Conservation (phyloP, 2,113 vertebrate genomes). For the Hassar affinis region DNA sequence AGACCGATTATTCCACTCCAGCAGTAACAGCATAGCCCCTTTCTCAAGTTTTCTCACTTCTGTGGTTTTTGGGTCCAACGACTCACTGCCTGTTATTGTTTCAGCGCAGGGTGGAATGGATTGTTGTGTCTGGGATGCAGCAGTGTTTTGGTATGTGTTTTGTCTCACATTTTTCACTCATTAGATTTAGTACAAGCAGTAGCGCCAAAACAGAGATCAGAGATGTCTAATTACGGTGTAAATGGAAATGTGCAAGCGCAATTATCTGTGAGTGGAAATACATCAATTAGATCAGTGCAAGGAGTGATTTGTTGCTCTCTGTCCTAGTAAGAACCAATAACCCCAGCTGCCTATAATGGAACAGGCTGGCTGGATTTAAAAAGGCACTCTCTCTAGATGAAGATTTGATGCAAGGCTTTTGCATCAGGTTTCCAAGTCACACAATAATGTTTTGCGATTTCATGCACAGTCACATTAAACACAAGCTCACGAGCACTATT, state of each 20-base stretch:
- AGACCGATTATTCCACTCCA: conserved; percentile 15
- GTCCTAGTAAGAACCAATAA: not conserved
- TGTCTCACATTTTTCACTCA: not conserved
- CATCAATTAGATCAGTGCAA: not conserved
- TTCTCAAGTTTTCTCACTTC: not conserved
- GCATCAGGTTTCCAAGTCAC: not conserved
- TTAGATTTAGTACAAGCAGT: not conserved
- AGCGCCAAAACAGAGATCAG: not conserved
- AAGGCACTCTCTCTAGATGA: not conserved
- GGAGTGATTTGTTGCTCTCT: not conserved
- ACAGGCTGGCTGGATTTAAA: not conserved
- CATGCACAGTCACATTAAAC: not conserved
- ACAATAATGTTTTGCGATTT: not conserved
- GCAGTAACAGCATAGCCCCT: not conserved
- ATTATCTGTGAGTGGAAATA: not conserved
- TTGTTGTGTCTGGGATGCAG: not conserved
- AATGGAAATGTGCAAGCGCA: not conserved
- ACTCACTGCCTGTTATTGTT: not conserved
- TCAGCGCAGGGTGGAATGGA: not conserved
- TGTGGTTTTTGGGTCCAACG: not conserved
- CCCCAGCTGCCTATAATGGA: not conserved
- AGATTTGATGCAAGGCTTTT: not conserved
- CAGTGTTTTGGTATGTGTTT: not conserved
- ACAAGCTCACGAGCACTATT: not conserved
- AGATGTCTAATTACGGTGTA: not conserved